Conservation (phyloP, 2,113 vertebrate genomes). For the Oreotrochilus melanogaster region DNA sequence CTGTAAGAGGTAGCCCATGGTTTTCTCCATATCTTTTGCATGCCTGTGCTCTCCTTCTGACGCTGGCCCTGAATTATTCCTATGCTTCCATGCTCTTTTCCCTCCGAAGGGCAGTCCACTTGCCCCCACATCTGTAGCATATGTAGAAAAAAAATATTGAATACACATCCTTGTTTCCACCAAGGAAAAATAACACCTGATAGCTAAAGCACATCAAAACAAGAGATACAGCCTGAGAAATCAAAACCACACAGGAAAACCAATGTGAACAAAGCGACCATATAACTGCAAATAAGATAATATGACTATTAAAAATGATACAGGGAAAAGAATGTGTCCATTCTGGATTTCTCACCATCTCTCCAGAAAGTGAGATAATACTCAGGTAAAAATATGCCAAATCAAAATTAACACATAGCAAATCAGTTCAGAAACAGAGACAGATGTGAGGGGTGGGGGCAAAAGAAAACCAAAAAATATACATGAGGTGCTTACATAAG, state of each 20-base stretch:
- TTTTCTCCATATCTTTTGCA: background rate
- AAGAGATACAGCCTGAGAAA: background rate
- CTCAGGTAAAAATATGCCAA: background rate
- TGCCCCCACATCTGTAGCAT: background rate
- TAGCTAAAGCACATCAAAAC: background rate
- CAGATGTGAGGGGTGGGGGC: background rate
- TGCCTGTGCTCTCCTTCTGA: background rate
- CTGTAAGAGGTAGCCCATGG: background rate
- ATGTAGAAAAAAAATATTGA: background rate
- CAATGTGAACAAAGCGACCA: background rate
- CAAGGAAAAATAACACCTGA: accelerated
- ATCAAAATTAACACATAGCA: background rate
- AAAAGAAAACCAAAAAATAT: background rate
- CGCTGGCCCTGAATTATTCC: background rate
- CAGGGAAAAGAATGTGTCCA: background rate
- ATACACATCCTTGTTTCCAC: background rate
- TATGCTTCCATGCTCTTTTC: background rate
- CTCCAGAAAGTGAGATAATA: background rate
- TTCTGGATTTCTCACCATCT: background rate
- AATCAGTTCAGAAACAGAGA: background rate
- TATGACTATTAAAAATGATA: background rate
- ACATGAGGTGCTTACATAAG: background rate
- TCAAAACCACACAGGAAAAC: background rate
- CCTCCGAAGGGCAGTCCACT: background rate
- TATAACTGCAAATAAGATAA: background rate